Evolutionary conservation across 2,113 vertebrate genomes (phyloP).

Genomic region (Malurus melanocephalus): DNA sequence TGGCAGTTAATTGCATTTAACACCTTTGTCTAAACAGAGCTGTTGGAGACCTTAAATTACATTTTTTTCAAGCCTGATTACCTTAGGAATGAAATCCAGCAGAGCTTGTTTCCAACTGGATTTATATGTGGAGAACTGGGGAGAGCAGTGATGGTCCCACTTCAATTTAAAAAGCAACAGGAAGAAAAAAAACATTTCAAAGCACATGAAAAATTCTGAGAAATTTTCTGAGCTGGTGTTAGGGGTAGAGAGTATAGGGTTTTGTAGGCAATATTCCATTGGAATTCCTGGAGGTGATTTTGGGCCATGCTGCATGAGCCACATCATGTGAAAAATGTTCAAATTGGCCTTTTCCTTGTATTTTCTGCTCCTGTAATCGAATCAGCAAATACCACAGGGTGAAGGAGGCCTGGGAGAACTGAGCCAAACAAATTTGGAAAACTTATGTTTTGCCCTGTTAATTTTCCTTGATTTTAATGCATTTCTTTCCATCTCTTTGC

Average conservation of each 20-base stretch:
- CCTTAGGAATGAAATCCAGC: not conserved
- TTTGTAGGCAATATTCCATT: rapidly evolving
- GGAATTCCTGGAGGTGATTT: not conserved
- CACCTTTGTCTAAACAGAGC: not conserved
- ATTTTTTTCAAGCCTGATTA: not conserved
- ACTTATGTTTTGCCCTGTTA: not conserved
- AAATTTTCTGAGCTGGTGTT: not conserved
- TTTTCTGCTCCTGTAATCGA: not conserved
- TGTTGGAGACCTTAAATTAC: not conserved
- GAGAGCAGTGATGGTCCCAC: not conserved
- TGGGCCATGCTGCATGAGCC: not conserved
- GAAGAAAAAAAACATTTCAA: not conserved
- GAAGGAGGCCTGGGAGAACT: not conserved
- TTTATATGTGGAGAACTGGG: not conserved
- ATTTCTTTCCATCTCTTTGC: not conserved
- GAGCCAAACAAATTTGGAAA: not conserved
- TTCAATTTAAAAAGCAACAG: not conserved
- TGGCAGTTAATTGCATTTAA: not conserved
- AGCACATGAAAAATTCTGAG: not conserved
- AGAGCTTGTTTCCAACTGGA: not conserved
- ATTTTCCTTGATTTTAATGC: not conserved
- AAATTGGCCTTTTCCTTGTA: not conserved
- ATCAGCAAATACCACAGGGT: not conserved
- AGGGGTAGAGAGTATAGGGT: not conserved
- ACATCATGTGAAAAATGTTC: not conserved